Conservation (phyloP, 1,140 invertebrate species). For the Plodia interpunctella region DNA sequence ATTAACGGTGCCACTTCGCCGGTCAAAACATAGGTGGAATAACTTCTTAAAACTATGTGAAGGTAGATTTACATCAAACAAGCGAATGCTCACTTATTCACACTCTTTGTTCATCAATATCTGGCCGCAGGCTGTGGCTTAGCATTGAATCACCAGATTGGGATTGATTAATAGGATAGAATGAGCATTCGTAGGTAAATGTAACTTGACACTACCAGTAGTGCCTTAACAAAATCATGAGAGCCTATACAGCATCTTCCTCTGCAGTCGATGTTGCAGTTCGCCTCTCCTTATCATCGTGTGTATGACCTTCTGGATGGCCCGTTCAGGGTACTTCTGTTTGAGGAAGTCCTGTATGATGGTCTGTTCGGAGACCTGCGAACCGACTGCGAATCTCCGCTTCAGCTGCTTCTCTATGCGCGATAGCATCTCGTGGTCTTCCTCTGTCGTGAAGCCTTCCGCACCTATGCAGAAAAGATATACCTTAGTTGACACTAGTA, state of each 20-base stretch:
- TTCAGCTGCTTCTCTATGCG: constrained; percentile 97
- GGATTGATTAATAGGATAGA: no score
- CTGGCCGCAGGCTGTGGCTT: no score
- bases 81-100: no score
- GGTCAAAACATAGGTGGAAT: no score
- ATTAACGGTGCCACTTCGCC: no score
- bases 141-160: no score
- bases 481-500: no score
- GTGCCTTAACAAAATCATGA: constrained; percentile 69
- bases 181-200: no score
- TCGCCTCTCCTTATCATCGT: constrained; percentile 97
- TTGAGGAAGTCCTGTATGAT: constrained; percentile 96
- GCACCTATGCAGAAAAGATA: constrained; percentile 80
- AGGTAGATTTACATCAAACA: no score
- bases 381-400: constrained; percentile 95
- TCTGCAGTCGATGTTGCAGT: constrained; percentile 95
- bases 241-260: constrained; percentile 97
- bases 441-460: constrained; percentile 97
- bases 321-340: constrained; percentile 94
- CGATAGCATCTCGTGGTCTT: constrained; percentile 93
- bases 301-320: constrained; percentile 93
- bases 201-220: no score
- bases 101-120: no score
- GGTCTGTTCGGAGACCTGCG: constrained; percentile 95
- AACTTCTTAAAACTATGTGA: no score